Conservation (phyloP, 2,888 invertebrate species). For the Blomia tropicalis region DNA sequence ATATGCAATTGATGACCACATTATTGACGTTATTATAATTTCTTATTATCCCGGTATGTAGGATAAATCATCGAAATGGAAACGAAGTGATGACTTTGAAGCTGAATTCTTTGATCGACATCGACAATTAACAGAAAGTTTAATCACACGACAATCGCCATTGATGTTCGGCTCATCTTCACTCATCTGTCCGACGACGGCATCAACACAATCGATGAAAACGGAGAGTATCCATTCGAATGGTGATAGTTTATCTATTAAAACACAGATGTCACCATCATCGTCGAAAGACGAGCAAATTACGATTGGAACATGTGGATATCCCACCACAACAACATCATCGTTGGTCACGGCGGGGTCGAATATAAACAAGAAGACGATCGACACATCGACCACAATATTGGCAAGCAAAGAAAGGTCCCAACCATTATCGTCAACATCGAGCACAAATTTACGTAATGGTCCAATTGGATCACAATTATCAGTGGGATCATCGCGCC, state of each 20-base stretch:
- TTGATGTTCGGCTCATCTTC: neutral
- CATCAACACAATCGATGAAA: neutral
- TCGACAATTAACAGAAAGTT: neutral
- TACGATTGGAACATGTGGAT: neutral
- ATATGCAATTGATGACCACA: too few relatives aligned
- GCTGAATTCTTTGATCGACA: constrained; percentile 13
- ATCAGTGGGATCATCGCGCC: neutral
- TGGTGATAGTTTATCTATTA: neutral
- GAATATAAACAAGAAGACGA: neutral
- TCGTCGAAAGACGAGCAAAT: too few relatives aligned
- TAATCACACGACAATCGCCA: constrained; percentile 4
- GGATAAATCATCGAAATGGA: constrained; percentile 11
- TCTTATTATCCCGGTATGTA: too few relatives aligned
- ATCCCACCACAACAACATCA: neutral
- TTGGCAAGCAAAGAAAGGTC: neutral
- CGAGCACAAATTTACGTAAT: neutral
- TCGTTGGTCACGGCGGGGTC: neutral
- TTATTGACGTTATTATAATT: too few relatives aligned
- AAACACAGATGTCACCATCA: neutral
- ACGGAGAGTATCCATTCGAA: neutral
- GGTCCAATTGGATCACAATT: neutral
- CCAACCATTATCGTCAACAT: neutral
- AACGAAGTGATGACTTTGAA: constrained; percentile 1
- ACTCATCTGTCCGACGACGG: neutral
- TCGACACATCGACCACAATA: neutral